A percentile compares a stretch with the other conserved stretches of the same genome.
phyloP scores from a whole-genome alignment of 2,888 invertebrate species.

The Microplitis deprimator region DNA sequence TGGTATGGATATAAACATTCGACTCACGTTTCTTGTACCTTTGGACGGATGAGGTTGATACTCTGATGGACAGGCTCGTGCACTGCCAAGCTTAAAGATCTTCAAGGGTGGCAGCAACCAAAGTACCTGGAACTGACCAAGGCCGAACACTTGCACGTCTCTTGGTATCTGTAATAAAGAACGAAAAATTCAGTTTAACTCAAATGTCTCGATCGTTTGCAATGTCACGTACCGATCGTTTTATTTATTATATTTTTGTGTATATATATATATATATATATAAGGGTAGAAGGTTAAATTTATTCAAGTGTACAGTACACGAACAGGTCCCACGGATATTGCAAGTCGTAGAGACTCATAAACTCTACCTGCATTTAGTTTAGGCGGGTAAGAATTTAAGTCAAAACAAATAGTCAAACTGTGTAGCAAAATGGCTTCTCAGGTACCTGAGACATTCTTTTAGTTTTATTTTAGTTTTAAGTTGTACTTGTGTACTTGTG shows the following conservation, averaged over 20 bases:
- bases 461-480: background rate
- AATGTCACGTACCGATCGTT: background rate
- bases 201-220: background rate
- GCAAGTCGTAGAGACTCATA: background rate
- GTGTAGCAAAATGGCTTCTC: background rate
- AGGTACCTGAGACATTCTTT: background rate
- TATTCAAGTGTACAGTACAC: background rate
- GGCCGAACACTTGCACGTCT: background rate
- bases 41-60: constrained; percentile 12
- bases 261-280: background rate
- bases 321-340: background rate
- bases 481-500: background rate
- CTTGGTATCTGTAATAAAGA: constrained; percentile 4
- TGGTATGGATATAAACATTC: constrained; percentile 18
- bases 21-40: constrained; percentile 15
- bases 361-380: background rate
- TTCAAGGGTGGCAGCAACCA: constrained; percentile 7
- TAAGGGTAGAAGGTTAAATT: background rate
- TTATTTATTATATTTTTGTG: background rate
- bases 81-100: background rate
- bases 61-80: constrained; percentile 3
- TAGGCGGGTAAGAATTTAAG: background rate
- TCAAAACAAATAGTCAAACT: background rate
- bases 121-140: constrained; percentile 13
- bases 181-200: background rate